A percentile compares a stretch with the other conserved stretches of the same genome.
phyloP scores from a whole-genome alignment of 2,797 vertebrate genomes.

The Tenualosa thibaudeaui region DNA sequence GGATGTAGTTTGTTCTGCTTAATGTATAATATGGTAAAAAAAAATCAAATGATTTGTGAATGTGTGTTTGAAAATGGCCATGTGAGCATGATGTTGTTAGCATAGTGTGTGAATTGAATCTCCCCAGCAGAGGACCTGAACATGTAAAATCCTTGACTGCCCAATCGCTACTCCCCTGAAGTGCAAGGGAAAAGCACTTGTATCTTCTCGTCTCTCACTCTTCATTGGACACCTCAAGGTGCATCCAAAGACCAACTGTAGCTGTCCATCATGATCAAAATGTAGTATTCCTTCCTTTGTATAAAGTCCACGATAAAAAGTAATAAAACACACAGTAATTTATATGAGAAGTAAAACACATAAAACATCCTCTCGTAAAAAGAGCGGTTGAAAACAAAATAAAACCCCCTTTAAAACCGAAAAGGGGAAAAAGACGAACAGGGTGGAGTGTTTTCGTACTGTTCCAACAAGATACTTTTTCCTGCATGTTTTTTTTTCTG shows the following conservation, averaged over 20 bases:
- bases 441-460: constrained; percentile 36
- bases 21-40: background rate
- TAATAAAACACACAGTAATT: constrained; percentile 18
- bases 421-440: constrained; percentile 7
- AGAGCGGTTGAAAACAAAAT: constrained; percentile 11
- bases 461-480: constrained; percentile 36
- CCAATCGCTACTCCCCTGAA: background rate
- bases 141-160: background rate
- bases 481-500: constrained; percentile 34
- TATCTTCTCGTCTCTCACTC: background rate
- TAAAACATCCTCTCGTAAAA: constrained; percentile 21
- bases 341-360: background rate
- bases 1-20: background rate
- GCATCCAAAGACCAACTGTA: background rate
- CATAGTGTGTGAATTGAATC: background rate
- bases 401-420: constrained; percentile 25
- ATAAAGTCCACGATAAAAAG: constrained; percentile 19
- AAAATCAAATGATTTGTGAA: background rate
- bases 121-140: background rate
- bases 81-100: constrained; percentile 4
- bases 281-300: constrained; percentile 3
- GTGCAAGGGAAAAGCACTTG: background rate
- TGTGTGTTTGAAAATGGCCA: background rate
- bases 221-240: background rate
- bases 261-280: background rate